Evolutionary conservation across 2,888 invertebrate genomes (phyloP).

Genomic region (Papilio protenor): DNA sequence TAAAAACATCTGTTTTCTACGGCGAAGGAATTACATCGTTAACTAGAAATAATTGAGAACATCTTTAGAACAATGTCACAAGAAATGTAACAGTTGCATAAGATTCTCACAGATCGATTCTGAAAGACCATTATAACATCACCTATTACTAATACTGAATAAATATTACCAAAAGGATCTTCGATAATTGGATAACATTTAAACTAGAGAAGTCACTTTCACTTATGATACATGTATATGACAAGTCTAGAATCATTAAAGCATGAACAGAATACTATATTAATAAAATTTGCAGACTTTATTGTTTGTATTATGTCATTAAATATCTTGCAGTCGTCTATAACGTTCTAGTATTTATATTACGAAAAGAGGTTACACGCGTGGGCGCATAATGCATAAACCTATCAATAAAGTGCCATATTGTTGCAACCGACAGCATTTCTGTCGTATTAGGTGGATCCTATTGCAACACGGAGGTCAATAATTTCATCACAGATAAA

Average conservation of each 20-base stretch:
- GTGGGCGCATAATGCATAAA: constrained; percentile 22
- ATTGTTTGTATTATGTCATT: too few species aligned
- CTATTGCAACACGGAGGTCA: constrained; percentile 19
- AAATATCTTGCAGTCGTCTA: background rate
- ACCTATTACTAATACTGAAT: background rate
- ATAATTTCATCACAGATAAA: constrained; percentile 10
- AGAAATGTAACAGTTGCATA: constrained; percentile 31
- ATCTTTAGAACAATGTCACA: constrained; percentile 34
- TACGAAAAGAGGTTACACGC: constrained; percentile 39
- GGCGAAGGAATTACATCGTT: background rate
- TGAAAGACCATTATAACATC: constrained; percentile 9
- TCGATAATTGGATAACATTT: constrained; percentile 35
- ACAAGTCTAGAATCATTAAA: background rate
- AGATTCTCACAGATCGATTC: constrained; percentile 24
- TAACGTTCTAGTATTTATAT: background rate
- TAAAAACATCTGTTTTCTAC: background rate
- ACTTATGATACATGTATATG: constrained; percentile 47
- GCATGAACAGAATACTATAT: background rate
- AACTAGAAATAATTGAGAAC: background rate
- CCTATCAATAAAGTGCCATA: constrained; percentile 11
- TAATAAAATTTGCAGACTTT: background rate
- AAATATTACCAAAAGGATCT: constrained; percentile 11
- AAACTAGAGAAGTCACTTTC: constrained; percentile 58
- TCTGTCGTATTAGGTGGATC: constrained; percentile 24
- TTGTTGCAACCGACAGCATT: constrained; percentile 30